phyloP scores from a whole-genome alignment of 1,140 invertebrate species.

The Laupala kohalensis region DNA sequence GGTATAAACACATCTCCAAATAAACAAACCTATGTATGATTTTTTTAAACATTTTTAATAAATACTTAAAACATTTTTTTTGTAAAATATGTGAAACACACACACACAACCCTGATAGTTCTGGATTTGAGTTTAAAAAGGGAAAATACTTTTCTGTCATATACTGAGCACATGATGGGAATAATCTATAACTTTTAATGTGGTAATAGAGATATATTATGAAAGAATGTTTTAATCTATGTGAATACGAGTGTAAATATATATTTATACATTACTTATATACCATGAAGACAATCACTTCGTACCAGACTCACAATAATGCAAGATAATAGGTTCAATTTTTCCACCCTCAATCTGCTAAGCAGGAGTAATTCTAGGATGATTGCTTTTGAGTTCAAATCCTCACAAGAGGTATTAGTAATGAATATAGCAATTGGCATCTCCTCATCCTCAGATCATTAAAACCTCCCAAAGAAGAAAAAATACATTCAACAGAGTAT shows the following conservation, averaged over 20 bases:
- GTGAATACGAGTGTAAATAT: conserved; percentile 15
- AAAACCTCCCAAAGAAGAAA: neutral
- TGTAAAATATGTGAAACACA: conserved; percentile 15
- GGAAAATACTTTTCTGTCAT: conserved; percentile 11
- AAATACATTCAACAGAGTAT: neutral
- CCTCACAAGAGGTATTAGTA: neutral
- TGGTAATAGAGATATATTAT: conserved; percentile 15
- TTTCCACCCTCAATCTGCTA: neutral
- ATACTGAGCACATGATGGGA: conserved; percentile 15
- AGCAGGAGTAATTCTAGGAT: neutral
- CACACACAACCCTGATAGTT: conserved; percentile 19
- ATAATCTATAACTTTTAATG: conserved; percentile 10
- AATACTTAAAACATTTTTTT: conserved; percentile 14
- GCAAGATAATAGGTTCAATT: neutral
- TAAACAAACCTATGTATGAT: conserved; percentile 19
- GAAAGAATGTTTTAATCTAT: conserved; percentile 14
- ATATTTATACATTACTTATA: conserved; percentile 13
- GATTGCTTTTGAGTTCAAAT: neutral
- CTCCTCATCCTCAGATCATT: neutral
- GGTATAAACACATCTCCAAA: conserved; percentile 18
- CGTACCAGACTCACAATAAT: conserved; percentile 5
- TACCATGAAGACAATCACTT: conserved; percentile 12
- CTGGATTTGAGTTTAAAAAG: conserved; percentile 16
- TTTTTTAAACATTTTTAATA: conserved; percentile 16
- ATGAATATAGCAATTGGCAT: neutral